phyloP scores from a whole-genome alignment of 2,797 vertebrate genomes.

The Decapterus maruadsi region DNA sequence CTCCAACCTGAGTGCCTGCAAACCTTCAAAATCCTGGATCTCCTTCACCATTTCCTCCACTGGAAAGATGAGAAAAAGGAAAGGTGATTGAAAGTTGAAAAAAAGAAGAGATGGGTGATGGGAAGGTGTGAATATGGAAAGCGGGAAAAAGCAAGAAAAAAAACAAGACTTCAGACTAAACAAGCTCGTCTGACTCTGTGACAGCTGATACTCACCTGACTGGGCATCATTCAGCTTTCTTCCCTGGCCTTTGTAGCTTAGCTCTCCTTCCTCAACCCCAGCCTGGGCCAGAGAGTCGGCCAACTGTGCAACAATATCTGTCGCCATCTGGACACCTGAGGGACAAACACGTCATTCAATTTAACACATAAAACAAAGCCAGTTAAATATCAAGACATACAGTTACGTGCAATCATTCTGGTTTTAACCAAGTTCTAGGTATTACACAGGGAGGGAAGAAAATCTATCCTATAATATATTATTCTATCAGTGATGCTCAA shows the following conservation, averaged over 20 bases:
- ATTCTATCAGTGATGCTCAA: neutral
- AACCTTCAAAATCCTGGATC: constrained; percentile 90
- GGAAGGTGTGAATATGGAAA: neutral
- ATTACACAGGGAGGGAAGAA: neutral
- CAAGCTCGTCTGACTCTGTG: neutral
- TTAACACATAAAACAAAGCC: neutral
- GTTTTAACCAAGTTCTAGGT: neutral
- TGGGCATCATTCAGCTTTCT: constrained; percentile 94
- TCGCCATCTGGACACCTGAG: constrained; percentile 88
- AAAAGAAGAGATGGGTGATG: too few species aligned
- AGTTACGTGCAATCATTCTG: neutral
- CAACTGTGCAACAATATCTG: constrained; percentile 92
- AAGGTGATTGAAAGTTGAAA: neutral
- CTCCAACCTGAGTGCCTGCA: constrained; percentile 94
- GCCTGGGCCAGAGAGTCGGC: constrained; percentile 93
- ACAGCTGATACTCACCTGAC: constrained; percentile 87
- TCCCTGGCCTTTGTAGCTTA: constrained; percentile 96
- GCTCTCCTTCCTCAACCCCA: constrained; percentile 91
- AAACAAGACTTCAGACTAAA: neutral
- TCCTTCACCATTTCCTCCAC: constrained; percentile 93
- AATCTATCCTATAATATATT: neutral
- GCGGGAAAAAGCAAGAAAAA: neutral
- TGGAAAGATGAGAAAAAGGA: constrained; percentile 59
- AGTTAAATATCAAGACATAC: neutral
- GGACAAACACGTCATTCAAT: constrained; percentile 10